Percentiles rank a stretch among this genome's conserved stretches.
phyloP scores from a whole-genome alignment of 2,113 vertebrate species.

The Megaleporinus macrocephalus region DNA sequence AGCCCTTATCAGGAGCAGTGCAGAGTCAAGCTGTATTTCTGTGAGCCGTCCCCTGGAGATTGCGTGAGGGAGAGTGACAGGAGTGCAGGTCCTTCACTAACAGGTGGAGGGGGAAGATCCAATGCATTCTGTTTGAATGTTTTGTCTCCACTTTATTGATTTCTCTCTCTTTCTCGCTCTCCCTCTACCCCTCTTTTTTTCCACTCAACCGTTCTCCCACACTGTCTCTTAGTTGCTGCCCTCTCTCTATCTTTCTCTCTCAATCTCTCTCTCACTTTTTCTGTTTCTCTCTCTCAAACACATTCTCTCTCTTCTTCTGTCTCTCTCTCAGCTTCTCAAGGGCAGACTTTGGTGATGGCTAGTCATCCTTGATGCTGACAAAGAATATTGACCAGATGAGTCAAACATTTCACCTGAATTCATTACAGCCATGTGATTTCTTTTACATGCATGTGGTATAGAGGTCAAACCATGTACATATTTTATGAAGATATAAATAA shows the following conservation, averaged over 20 bases:
- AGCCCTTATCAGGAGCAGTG: constrained; percentile 56
- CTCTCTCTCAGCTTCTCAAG: constrained; percentile 45
- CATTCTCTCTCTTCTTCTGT: neutral
- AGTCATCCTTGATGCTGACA: constrained; percentile 44
- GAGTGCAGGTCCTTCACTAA: constrained; percentile 43
- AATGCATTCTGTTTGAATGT: constrained; percentile 59
- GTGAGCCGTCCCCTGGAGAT: constrained; percentile 40
- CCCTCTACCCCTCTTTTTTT: constrained; percentile 10
- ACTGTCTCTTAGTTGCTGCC: neutral
- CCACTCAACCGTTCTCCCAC: neutral
- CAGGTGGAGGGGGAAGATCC: constrained; percentile 56
- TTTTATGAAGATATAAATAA: too few relatives aligned
- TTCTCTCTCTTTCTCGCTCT: constrained; percentile 37
- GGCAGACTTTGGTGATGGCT: constrained; percentile 49
- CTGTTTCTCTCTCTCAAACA: too few relatives aligned
- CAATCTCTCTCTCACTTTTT: neutral
- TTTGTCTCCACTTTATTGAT: constrained; percentile 60
- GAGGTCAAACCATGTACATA: too few relatives aligned
- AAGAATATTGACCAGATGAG: constrained; percentile 43
- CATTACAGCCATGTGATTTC: constrained; percentile 1
- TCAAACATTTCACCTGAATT: constrained; percentile 20
- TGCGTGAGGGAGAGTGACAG: constrained; percentile 54
- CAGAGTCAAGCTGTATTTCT: constrained; percentile 61
- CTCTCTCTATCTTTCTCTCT: constrained; percentile 23
- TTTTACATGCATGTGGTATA: too few relatives aligned